Evolutionary conservation across 1,140 invertebrate genomes (phyloP).

Genomic region (Mamestra configurata): DNA sequence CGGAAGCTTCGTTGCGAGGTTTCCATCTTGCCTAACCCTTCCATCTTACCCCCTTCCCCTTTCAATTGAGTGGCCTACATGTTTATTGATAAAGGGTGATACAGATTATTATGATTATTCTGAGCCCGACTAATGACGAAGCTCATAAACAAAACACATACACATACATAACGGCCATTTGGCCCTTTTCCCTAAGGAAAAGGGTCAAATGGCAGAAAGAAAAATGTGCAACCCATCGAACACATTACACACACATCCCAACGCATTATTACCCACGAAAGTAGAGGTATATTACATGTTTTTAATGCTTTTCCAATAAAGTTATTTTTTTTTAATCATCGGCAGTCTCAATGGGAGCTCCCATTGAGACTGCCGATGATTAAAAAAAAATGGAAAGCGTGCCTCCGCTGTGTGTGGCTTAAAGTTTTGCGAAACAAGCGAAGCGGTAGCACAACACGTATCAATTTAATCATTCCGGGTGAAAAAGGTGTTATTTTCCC

Average conservation of each 20-base stretch:
- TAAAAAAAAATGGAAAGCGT: constrained; percentile 3
- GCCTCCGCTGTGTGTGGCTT: not conserved
- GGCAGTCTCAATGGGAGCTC: not conserved
- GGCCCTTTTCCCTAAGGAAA: too few species aligned
- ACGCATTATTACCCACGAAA: too few species aligned
- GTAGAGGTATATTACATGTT: too few species aligned
- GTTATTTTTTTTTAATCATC: constrained; percentile 41
- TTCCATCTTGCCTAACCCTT: too few species aligned
- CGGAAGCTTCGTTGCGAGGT: too few species aligned
- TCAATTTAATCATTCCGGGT: constrained; percentile 22
- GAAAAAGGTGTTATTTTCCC: not conserved
- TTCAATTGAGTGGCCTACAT: too few species aligned
- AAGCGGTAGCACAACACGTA: not conserved
- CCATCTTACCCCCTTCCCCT: too few species aligned
- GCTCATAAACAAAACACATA: not conserved
- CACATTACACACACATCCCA: too few species aligned
- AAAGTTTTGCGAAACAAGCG: not conserved
- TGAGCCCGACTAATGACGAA: not conserved
- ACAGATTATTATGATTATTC: not conserved
- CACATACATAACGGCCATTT: too few species aligned
- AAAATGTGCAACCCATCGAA: too few species aligned
- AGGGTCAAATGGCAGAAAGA: too few species aligned
- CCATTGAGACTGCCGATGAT: constrained; percentile 8
- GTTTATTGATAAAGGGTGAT: not conserved
- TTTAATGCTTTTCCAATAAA: not conserved